phyloP scores from a whole-genome alignment of 2,888 invertebrate species.

The Byasa hedistus region DNA sequence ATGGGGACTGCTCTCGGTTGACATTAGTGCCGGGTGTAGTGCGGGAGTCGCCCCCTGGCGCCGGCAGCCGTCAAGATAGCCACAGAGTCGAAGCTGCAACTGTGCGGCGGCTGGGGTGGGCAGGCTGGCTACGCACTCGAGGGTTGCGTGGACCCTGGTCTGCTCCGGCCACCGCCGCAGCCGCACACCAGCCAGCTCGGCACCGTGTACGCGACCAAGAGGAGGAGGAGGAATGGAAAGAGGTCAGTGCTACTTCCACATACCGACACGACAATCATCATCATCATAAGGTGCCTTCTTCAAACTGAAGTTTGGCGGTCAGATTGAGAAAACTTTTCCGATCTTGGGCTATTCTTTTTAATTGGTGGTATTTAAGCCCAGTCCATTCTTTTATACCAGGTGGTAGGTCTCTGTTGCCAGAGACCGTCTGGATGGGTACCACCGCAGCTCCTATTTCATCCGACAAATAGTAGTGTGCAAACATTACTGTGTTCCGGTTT shows the following conservation, averaged over 20 bases:
- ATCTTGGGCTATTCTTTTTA: too few species aligned
- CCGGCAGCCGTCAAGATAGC: slow-evolving; percentile 71
- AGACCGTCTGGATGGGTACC: too few species aligned
- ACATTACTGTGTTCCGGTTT: too few species aligned
- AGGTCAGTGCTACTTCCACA: slow-evolving; percentile 82
- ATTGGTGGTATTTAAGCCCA: too few species aligned
- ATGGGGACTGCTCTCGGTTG: slow-evolving; percentile 6
- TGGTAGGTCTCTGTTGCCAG: too few species aligned
- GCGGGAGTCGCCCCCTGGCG: slow-evolving; percentile 36
- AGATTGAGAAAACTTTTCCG: too few species aligned
- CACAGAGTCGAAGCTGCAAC: slow-evolving; percentile 70
- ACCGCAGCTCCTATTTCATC: too few species aligned
- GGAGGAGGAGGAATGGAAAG: slow-evolving; percentile 96
- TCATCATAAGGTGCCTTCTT: too few species aligned
- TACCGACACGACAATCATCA: too few species aligned
- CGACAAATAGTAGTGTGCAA: too few species aligned
- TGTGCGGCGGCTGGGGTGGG: slow-evolving; percentile 72
- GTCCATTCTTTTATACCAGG: too few species aligned
- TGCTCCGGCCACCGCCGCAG: slow-evolving; percentile 86
- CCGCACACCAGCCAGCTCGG: slow-evolving; percentile 91
- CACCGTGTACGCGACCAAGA: slow-evolving; percentile 97
- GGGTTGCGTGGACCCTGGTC: slow-evolving; percentile 88
- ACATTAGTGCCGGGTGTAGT: slow-evolving; percentile 29
- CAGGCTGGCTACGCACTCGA: slow-evolving; percentile 76
- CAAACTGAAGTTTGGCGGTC: too few species aligned